Evolutionary conservation across 2,888 invertebrate species (phyloP).

Genomic region (Luffia ferchaultella): DNA sequence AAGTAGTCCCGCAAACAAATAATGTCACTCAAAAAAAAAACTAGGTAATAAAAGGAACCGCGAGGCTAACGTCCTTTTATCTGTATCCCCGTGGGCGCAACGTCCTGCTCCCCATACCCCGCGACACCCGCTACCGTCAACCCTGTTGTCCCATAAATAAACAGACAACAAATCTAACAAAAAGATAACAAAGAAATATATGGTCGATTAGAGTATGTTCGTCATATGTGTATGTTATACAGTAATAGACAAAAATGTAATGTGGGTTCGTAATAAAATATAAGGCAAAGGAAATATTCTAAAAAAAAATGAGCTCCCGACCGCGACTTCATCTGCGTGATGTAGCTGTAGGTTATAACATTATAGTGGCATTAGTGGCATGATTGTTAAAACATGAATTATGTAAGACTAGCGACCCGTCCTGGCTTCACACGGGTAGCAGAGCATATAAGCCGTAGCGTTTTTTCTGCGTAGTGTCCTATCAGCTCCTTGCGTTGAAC

Average conservation of each 20-base stretch:
- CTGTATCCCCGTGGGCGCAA: neutral
- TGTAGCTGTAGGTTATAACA: too few species aligned
- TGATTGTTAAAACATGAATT: too few species aligned
- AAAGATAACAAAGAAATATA: neutral
- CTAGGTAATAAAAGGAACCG: neutral
- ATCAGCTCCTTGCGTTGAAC: too few species aligned
- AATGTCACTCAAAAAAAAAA: neutral
- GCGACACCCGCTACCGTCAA: neutral
- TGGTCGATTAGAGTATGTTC: neutral
- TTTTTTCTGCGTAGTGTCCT: too few species aligned
- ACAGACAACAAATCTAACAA: neutral
- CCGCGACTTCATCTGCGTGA: too few species aligned
- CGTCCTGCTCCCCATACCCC: neutral
- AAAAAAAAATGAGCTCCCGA: too few species aligned
- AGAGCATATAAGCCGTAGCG: too few species aligned
- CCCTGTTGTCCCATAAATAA: neutral
- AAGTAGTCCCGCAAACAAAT: neutral
- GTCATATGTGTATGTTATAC: neutral
- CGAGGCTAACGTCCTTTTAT: slow-evolving; percentile 7
- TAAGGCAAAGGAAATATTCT: neutral
- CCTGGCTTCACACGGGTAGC: too few species aligned
- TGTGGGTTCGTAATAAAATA: neutral
- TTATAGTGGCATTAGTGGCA: too few species aligned
- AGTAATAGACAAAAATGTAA: neutral
- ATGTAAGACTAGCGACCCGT: too few species aligned